Conservation (phyloP, 2,888 invertebrate genomes). For the Priocnemis perturbator region DNA sequence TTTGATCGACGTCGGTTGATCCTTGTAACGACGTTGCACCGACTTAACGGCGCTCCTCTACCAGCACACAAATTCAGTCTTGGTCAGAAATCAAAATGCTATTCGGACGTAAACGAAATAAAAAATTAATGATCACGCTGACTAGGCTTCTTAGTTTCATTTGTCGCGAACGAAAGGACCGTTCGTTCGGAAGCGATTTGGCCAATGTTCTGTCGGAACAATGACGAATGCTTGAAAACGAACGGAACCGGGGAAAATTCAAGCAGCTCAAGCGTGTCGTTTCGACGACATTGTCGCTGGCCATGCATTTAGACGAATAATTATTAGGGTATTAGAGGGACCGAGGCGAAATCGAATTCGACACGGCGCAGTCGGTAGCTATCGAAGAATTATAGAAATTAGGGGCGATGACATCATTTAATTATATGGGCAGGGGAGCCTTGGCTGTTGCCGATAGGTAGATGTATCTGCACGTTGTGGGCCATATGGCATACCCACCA, state of each 20-base stretch:
- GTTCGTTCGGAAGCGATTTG: neutral
- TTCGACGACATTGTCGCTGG: neutral
- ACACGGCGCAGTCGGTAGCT: conserved; percentile 54
- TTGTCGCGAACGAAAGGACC: too few relatives aligned
- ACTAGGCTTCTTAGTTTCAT: too few relatives aligned
- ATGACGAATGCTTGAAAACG: neutral
- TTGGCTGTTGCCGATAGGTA: neutral
- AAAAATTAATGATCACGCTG: too few relatives aligned
- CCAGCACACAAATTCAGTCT: too few relatives aligned
- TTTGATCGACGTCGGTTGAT: neutral
- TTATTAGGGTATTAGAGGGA: conserved; percentile 32
- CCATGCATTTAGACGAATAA: conserved; percentile 21
- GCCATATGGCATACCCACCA: conserved; percentile 31
- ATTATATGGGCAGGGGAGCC: conserved; percentile 49
- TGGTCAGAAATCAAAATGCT: too few relatives aligned
- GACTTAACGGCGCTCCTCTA: neutral
- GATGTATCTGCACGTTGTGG: neutral
- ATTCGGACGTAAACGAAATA: too few relatives aligned
- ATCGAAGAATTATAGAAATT: conserved; percentile 65
- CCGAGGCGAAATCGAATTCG: conserved; percentile 59
- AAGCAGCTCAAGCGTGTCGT: neutral
- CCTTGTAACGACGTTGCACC: neutral
- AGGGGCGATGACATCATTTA: conserved; percentile 65
- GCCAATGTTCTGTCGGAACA: neutral
- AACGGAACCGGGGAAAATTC: neutral